Conservation (phyloP, 1,140 invertebrate species). For the Sarcophaga bullata region DNA sequence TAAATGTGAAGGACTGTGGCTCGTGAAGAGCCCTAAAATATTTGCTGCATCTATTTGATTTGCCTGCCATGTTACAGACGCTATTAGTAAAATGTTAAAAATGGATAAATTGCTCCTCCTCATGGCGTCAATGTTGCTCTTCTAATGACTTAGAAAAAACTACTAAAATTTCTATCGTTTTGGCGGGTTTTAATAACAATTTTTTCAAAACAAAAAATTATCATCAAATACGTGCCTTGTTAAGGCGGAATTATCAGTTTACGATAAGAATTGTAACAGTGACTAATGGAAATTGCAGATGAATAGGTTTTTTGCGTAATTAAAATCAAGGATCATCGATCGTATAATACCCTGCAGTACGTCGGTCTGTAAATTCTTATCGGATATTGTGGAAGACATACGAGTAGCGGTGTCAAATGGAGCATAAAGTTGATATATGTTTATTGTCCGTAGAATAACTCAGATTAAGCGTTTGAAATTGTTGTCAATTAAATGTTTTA, state of each 20-base stretch:
- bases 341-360: too few relatives aligned
- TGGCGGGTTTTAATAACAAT: not conserved
- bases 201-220: too few relatives aligned
- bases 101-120: not conserved
- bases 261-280: not conserved
- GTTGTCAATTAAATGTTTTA: too few relatives aligned
- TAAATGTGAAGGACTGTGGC: slow-evolving; percentile 59
- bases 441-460: too few relatives aligned
- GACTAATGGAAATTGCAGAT: too few relatives aligned
- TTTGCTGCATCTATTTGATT: slow-evolving; percentile 48
- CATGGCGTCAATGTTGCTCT: not conserved
- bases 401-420: too few relatives aligned
- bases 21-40: slow-evolving; percentile 61
- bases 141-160: not conserved
- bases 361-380: too few relatives aligned
- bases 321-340: too few relatives aligned
- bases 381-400: too few relatives aligned
- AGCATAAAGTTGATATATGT: too few relatives aligned
- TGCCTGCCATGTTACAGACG: not conserved
- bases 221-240: not conserved
- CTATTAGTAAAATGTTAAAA: not conserved
- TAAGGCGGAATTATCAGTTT: not conserved
- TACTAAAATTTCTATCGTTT: not conserved
- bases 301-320: too few relatives aligned
- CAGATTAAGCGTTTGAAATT: too few relatives aligned